Evolutionary conservation across 2,888 invertebrate genomes (phyloP).

Genomic region (Odontomyia ornata): DNA sequence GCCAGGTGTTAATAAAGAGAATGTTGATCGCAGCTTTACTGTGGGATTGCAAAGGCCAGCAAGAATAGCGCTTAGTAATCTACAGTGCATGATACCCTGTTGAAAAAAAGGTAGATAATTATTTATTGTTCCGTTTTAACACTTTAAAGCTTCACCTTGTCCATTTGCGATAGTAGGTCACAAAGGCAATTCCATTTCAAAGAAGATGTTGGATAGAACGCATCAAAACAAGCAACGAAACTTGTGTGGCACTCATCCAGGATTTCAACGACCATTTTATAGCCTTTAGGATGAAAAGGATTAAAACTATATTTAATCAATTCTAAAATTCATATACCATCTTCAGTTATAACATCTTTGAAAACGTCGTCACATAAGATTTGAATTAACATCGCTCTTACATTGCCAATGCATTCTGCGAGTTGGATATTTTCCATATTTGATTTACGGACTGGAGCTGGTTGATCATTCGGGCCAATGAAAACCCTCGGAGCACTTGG

Average conservation of each 20-base stretch:
- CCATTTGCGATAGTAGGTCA: constrained; percentile 77
- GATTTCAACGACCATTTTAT: constrained; percentile 76
- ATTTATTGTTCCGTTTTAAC: not conserved
- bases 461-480: constrained; percentile 51
- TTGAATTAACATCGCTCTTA: constrained; percentile 79
- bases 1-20: constrained; percentile 72
- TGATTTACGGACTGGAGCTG: constrained; percentile 57
- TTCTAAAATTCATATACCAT: constrained; percentile 53
- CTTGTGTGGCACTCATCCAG: constrained; percentile 90
- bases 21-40: constrained; percentile 76
- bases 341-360: constrained; percentile 60
- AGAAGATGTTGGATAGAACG: constrained; percentile 93
- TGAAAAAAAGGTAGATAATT: constrained; percentile 41
- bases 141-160: constrained; percentile 67
- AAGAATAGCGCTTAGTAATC: constrained; percentile 80
- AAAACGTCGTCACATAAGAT: constrained; percentile 80
- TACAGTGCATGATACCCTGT: constrained; percentile 60
- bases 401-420: constrained; percentile 87
- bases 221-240: constrained; percentile 91
- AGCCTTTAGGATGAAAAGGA: constrained; percentile 57
- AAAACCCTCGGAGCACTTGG: constrained; percentile 51
- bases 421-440: constrained; percentile 75
- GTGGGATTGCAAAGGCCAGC: constrained; percentile 85
- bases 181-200: constrained; percentile 94
- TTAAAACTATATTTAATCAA: not conserved